Percentiles rank a stretch among this genome's conserved stretches.
phyloP scores from a whole-genome alignment of 2,888 invertebrate species.

The Hecatera dysodea region DNA sequence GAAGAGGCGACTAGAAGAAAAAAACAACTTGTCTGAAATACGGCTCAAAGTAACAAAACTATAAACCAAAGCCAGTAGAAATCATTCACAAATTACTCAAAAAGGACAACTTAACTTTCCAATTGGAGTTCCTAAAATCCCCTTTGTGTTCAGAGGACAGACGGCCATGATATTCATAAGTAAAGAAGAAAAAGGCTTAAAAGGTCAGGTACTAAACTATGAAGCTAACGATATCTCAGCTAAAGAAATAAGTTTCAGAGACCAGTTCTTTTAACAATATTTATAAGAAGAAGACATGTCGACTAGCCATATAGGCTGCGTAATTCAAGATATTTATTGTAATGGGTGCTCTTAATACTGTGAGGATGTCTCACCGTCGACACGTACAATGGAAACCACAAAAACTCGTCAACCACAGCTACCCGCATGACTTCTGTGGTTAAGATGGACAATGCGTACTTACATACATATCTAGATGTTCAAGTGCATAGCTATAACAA shows the following conservation, averaged over 20 bases:
- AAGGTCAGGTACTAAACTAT: background rate
- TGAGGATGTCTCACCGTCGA: constrained; percentile 44
- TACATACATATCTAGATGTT: background rate
- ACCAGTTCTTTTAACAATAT: background rate
- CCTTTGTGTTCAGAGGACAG: background rate
- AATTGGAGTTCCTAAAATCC: background rate
- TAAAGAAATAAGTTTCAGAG: constrained; percentile 13
- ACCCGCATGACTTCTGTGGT: constrained; percentile 58
- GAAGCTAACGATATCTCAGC: background rate
- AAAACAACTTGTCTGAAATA: background rate
- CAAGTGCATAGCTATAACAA: background rate
- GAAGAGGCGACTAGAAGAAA: background rate
- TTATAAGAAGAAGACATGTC: background rate
- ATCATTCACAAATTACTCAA: no score
- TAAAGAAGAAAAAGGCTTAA: background rate
- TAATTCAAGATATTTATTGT: constrained; percentile 19
- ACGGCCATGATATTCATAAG: background rate
- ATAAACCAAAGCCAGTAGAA: background rate
- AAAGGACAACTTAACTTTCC: background rate
- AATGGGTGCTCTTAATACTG: background rate
- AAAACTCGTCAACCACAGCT: constrained; percentile 44
- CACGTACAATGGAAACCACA: constrained; percentile 57
- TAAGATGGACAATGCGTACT: constrained; percentile 6
- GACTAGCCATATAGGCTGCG: background rate
- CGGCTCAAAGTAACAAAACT: background rate